phyloP scores from a whole-genome alignment of 2,797 vertebrate species.

The Pyrrhura leucotis region DNA sequence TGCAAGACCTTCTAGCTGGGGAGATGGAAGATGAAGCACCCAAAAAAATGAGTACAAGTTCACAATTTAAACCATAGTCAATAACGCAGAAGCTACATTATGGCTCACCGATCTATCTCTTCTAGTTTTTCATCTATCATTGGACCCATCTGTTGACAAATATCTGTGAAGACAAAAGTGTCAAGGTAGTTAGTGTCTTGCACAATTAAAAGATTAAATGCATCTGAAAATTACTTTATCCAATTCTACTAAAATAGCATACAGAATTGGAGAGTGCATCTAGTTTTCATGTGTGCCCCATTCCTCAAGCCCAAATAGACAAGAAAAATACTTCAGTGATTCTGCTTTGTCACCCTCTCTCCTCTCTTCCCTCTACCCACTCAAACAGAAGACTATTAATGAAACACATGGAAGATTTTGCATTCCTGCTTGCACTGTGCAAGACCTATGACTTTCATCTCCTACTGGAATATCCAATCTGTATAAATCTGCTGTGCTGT shows the following conservation, averaged over 20 bases:
- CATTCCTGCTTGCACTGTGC: not conserved
- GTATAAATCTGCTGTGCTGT: not conserved
- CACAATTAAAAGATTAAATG: not conserved
- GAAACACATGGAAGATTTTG: not conserved
- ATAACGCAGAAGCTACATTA: not conserved
- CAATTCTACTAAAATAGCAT: not conserved
- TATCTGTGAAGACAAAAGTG: constrained; percentile 77
- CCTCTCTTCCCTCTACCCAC: not conserved
- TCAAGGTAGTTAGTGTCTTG: not conserved
- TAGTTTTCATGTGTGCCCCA: fast-evolving
- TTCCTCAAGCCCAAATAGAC: not conserved
- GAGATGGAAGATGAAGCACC: not conserved
- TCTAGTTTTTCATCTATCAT: constrained; percentile 96
- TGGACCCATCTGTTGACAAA: constrained; percentile 96
- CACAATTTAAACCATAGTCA: not conserved
- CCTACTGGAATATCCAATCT: not conserved
- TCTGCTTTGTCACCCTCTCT: not conserved
- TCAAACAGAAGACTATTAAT: not conserved
- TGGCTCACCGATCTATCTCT: constrained; percentile 92
- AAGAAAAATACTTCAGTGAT: not conserved
- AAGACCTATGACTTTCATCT: not conserved
- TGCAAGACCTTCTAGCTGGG: not conserved
- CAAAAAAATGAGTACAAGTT: not conserved
- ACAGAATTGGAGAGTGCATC: not conserved
- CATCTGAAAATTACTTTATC: not conserved